These are phyloP conservation scores for Zapornia atra DNA, from an alignment of 2,113 vertebrate species.

Conservation along the genomic window DNA sequence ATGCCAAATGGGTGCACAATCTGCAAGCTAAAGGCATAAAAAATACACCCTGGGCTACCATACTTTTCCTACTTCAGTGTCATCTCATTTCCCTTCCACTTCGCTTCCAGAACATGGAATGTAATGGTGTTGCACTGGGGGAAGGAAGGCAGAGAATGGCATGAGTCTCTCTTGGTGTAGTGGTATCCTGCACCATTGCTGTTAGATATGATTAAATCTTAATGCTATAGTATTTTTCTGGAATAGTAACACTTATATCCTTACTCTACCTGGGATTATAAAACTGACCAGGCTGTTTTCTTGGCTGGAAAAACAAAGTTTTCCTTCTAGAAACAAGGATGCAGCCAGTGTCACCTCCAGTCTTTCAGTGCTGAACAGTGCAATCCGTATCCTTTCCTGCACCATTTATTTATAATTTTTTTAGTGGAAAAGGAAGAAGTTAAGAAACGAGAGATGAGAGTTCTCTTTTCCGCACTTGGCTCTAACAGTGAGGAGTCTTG, in stretches of 20 bases:
- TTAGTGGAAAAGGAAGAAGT: neutral
- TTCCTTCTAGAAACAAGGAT: neutral
- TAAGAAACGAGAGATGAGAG: neutral
- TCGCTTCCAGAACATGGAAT: neutral
- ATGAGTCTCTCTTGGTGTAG: neutral
- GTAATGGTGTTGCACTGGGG: neutral
- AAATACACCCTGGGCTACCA: neutral
- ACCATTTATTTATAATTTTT: neutral
- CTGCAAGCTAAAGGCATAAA: slow-evolving; percentile 36
- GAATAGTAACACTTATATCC: neutral
- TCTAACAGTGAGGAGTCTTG: neutral
- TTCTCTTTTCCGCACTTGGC: neutral
- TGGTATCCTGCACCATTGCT: neutral
- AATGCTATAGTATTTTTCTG: neutral
- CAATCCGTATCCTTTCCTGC: neutral
- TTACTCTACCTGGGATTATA: neutral
- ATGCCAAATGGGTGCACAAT: neutral
- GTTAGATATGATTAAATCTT: neutral
- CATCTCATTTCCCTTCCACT: neutral
- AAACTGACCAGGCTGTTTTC: neutral
- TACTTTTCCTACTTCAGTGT: neutral
- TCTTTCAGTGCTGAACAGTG: neutral
- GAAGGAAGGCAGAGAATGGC: neutral
- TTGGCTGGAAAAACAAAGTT: neutral
- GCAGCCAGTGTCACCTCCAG: neutral